Percentiles rank a stretch among this genome's conserved stretches.
Evolutionary conservation across 2,797 vertebrate species (phyloP).

Genomic region (Australoheros facetus): DNA sequence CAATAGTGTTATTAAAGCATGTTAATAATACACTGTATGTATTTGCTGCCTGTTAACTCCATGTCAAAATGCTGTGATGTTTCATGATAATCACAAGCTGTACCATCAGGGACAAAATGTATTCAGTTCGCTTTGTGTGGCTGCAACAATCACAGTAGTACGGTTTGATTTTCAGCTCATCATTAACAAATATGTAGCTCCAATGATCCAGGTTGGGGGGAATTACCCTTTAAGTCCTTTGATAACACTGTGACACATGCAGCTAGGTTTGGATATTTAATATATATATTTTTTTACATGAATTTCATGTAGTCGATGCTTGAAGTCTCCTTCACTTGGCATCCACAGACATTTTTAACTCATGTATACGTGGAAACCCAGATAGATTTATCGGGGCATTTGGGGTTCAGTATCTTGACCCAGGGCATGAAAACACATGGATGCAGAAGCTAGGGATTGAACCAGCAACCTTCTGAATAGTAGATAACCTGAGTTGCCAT

Average conservation of each 20-base stretch:
- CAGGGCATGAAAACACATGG: background rate
- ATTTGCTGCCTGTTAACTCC: conserved; percentile 14
- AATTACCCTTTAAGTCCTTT: background rate
- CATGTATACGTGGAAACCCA: background rate
- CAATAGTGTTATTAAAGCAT: conserved; percentile 14
- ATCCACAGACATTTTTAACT: background rate
- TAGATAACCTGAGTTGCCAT: background rate
- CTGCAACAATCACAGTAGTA: background rate
- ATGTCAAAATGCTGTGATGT: background rate
- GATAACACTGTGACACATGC: background rate
- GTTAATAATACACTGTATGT: conserved; percentile 10
- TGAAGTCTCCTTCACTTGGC: background rate
- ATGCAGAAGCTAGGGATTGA: background rate
- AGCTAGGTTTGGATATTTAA: background rate
- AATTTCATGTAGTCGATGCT: background rate
- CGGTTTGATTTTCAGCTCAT: background rate
- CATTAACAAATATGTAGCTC: background rate
- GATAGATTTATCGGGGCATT: background rate
- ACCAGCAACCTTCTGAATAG: background rate
- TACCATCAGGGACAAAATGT: background rate
- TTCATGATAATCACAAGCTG: background rate
- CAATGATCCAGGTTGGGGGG: background rate
- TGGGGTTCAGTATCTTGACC: background rate
- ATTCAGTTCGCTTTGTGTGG: conserved; percentile 12
- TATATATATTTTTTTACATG: background rate